These are phyloP conservation scores for Molorchus minor DNA, from an alignment of 2,888 invertebrate genomes.

Conservation along the genomic window DNA sequence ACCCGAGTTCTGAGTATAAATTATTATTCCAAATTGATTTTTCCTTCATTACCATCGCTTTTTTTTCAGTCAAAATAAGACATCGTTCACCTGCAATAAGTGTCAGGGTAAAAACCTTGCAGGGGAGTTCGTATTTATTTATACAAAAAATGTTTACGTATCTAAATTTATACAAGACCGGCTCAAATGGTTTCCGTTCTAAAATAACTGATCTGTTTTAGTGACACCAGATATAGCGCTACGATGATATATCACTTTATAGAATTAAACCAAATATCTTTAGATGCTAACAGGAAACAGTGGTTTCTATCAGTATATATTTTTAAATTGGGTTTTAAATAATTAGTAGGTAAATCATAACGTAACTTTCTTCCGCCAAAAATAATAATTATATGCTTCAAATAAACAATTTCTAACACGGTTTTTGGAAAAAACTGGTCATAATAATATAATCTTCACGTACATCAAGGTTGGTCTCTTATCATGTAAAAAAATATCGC, in stretches of 20 bases:
- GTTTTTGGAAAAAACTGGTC: no score
- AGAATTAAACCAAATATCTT: constrained; percentile 3
- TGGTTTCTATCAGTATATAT: constrained; percentile 7
- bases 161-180: constrained; percentile 22
- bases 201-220: constrained; percentile 17
- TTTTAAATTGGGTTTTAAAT: background rate
- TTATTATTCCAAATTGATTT: no score
- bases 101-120: constrained; percentile 10
- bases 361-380: no score
- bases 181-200: constrained; percentile 20
- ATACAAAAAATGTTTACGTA: constrained; percentile 25
- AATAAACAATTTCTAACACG: no score
- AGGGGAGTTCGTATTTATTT: constrained; percentile 17
- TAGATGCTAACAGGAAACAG: constrained; percentile 3
- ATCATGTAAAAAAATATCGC: no score
- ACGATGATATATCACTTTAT: constrained; percentile 18
- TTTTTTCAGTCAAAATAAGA: background rate
- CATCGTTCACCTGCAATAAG: constrained; percentile 5
- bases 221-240: constrained; percentile 20
- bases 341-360: no score
- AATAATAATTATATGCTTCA: no score
- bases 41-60: no score
- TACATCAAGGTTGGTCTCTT: no score
- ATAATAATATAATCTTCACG: no score
- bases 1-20: no score